Percentiles rank a stretch among this genome's conserved stretches.
Conservation (phyloP, 1,140 invertebrate genomes). For the Calosoma granatense region DNA sequence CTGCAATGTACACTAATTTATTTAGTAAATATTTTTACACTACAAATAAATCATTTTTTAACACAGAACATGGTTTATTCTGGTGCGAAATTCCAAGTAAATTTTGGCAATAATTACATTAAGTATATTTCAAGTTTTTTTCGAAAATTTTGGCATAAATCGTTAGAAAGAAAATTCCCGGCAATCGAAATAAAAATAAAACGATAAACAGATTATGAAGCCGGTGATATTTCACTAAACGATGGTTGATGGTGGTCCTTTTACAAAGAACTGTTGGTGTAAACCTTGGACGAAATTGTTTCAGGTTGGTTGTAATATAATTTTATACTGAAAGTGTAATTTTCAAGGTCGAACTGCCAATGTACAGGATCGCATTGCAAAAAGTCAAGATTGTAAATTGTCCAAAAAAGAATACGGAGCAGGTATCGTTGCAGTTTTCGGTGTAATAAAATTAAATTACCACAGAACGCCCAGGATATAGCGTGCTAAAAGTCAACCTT, state of each 20-base stretch:
- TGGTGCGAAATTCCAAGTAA: too few relatives aligned
- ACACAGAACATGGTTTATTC: too few relatives aligned
- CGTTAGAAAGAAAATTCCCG: too few relatives aligned
- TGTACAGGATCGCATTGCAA: neutral
- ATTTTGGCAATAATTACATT: too few relatives aligned
- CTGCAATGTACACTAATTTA: too few relatives aligned
- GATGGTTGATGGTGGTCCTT: neutral
- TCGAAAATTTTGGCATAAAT: too few relatives aligned
- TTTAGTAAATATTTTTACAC: too few relatives aligned
- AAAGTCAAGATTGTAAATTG: neutral
- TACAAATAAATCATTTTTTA: too few relatives aligned
- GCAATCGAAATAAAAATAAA: slow-evolving; percentile 1
- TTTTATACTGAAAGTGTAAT: slow-evolving; percentile 2
- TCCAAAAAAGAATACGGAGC: neutral
- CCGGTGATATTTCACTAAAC: neutral
- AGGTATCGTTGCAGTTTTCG: neutral
- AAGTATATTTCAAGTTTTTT: too few relatives aligned
- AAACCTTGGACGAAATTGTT: neutral
- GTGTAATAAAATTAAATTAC: neutral
- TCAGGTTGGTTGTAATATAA: neutral
- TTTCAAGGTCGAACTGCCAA: neutral
- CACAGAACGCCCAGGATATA: too few relatives aligned
- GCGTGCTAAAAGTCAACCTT: too few relatives aligned
- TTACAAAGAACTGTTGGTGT: neutral
- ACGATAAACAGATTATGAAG: neutral